phyloP scores from a whole-genome alignment of 2,113 vertebrate species.

The Sisor rabdophorus region DNA sequence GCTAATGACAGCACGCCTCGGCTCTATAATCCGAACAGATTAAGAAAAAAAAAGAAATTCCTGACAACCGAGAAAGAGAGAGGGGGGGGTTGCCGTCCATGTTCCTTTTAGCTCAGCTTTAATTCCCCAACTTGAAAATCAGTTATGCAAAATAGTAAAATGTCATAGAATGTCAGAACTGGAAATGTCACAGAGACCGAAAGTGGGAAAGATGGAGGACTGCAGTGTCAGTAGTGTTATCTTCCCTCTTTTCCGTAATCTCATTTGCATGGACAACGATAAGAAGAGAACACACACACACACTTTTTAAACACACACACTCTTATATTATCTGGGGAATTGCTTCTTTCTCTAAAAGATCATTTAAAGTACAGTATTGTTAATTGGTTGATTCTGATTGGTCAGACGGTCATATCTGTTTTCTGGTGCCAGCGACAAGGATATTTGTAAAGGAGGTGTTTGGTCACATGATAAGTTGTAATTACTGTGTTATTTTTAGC shows the following conservation, averaged over 20 bases:
- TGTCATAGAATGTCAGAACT: conserved; percentile 83
- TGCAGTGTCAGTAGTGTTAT: neutral
- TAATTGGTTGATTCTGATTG: neutral
- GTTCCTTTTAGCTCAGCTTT: conserved; percentile 75
- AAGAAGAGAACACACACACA: no score
- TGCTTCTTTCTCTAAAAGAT: neutral
- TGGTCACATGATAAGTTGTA: neutral
- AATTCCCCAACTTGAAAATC: conserved; percentile 76
- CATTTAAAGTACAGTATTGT: neutral
- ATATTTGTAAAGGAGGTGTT: no score
- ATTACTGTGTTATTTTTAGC: no score
- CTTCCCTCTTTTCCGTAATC: neutral
- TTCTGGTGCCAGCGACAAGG: no score
- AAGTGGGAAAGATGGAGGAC: conserved; percentile 65
- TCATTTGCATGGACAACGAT: conserved; percentile 14
- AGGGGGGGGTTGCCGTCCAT: conserved; percentile 58
- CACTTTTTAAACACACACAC: neutral
- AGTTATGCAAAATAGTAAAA: conserved; percentile 83
- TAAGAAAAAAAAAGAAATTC: conserved; percentile 23
- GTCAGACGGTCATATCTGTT: neutral
- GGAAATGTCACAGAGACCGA: conserved; percentile 75
- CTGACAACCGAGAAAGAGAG: conserved; percentile 10
- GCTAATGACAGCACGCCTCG: neutral
- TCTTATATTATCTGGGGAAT: neutral
- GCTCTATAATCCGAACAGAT: conserved; percentile 12